Evolutionary conservation across 1,140 invertebrate genomes (phyloP).

Genomic region (Potamilus streckersoni): DNA sequence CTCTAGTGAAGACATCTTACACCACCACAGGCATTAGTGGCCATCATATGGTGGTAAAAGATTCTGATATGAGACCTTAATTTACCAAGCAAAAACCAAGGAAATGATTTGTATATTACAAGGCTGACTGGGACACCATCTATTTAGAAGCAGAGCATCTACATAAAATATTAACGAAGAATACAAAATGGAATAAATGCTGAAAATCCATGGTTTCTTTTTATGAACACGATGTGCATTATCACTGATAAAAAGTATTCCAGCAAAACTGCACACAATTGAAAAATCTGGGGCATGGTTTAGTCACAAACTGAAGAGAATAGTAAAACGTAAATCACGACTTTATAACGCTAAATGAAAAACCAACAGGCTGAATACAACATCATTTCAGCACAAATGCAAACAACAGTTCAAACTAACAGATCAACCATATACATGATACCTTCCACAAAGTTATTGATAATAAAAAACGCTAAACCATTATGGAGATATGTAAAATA

Average conservation of each 20-base stretch:
- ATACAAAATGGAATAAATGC: neutral
- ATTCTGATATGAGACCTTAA: constrained; percentile 8
- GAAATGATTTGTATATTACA: neutral
- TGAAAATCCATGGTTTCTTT: neutral
- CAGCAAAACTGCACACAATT: neutral
- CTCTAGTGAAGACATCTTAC: constrained; percentile 9
- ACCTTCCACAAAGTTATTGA: neutral
- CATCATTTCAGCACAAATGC: neutral
- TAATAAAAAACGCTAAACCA: constrained; percentile 3
- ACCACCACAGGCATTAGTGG: constrained; percentile 15
- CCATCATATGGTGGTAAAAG: constrained; percentile 9
- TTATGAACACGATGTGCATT: neutral
- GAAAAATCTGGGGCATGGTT: constrained; percentile 2
- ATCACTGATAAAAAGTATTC: neutral
- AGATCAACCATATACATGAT: constrained; percentile 3
- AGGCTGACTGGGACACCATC: constrained; percentile 14
- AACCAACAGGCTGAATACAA: constrained; percentile 21
- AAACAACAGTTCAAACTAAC: neutral
- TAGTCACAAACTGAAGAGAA: neutral
- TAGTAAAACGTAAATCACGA: neutral
- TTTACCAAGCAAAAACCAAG: neutral
- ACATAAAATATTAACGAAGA: neutral
- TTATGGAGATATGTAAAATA: constrained; percentile 6
- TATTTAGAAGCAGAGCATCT: neutral
- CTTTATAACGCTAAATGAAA: constrained; percentile 17